Conservation (phyloP, 2,797 vertebrate species). For the Falco cherrug region DNA sequence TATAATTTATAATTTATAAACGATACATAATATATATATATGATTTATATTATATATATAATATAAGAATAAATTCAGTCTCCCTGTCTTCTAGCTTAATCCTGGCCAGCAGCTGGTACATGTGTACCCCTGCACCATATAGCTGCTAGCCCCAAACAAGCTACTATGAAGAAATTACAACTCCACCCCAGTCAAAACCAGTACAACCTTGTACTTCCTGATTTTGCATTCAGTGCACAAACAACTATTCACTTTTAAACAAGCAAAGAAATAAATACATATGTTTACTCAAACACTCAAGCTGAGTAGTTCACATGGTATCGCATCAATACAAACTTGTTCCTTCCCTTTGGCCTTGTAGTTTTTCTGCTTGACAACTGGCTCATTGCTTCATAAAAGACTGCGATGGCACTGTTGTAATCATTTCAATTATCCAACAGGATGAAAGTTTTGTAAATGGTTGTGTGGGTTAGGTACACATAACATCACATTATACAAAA, state of each 20-base stretch:
- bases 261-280: not conserved
- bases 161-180: not conserved
- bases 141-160: not conserved
- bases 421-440: not conserved
- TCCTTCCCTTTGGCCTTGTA: not conserved
- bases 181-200: not conserved
- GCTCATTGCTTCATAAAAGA: not conserved
- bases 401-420: not conserved
- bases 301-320: not conserved
- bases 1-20: too few relatives aligned
- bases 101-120: not conserved
- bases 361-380: not conserved
- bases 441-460: not conserved
- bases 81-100: not conserved
- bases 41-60: too few relatives aligned
- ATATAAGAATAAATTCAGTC: too few relatives aligned
- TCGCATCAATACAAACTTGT: not conserved
- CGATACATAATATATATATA: too few relatives aligned
- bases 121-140: too few relatives aligned
- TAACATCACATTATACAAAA: not conserved
- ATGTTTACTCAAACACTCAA: not conserved
- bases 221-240: not conserved
- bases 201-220: not conserved
- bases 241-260: not conserved
- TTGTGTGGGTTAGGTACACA: not conserved